These are phyloP conservation scores for Bombus sibiricus DNA, from an alignment of 1,140 invertebrate genomes.

Conservation along the genomic window DNA sequence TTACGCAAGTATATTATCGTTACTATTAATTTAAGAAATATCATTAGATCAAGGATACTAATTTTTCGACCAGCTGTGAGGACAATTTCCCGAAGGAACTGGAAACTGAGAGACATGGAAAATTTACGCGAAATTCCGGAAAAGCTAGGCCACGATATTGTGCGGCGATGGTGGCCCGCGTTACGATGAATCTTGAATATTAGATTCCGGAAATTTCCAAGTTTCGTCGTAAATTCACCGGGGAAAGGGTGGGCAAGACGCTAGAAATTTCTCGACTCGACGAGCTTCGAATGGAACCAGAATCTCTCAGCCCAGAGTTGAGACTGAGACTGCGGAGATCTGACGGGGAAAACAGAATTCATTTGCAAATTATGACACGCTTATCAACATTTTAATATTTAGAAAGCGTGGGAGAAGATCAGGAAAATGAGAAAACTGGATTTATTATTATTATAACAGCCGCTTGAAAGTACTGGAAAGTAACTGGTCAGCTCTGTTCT, in stretches of 20 bases:
- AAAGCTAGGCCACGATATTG: too few species aligned
- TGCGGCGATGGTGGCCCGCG: neutral
- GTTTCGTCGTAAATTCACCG: conserved; percentile 20
- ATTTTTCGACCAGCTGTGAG: neutral
- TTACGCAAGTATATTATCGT: too few species aligned
- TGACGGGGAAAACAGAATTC: neutral
- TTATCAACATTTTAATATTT: too few species aligned
- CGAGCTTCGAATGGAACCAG: neutral
- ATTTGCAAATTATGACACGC: too few species aligned
- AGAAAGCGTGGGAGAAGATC: too few species aligned
- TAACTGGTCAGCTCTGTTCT: too few species aligned
- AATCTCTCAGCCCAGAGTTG: neutral
- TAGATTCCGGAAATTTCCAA: conserved; percentile 44
- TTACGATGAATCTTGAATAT: conserved; percentile 29
- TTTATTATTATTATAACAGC: too few species aligned
- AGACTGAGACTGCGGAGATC: neutral
- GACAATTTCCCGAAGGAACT: neutral
- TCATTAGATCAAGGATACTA: neutral
- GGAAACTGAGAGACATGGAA: neutral
- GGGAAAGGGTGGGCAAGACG: too few species aligned
- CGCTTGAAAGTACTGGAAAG: too few species aligned
- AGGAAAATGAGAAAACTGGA: too few species aligned
- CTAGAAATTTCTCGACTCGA: neutral
- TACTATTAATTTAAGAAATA: too few species aligned
- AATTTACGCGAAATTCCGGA: neutral